These are phyloP conservation scores for Caenorhabditis virilis DNA, from an alignment of 2,888 invertebrate genomes.

Conservation along the genomic window DNA sequence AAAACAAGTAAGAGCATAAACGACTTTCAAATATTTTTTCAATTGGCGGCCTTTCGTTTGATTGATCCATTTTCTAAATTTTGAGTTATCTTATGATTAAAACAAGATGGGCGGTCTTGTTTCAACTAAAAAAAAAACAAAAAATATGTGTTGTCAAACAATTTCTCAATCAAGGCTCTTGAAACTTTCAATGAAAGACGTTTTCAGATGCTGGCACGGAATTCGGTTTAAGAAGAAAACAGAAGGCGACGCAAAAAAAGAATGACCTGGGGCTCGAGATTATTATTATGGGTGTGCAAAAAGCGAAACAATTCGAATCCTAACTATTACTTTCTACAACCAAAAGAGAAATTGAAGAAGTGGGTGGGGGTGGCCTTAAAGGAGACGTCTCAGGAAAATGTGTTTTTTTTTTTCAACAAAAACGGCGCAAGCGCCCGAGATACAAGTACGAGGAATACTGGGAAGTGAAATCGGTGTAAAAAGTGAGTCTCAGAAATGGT, in stretches of 20 bases:
- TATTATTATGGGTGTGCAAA: not conserved
- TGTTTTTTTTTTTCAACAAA: not conserved
- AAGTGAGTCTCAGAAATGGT: not conserved
- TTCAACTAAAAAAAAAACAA: not conserved
- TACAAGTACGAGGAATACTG: not conserved
- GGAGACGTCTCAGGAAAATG: not conserved
- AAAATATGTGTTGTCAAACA: not conserved
- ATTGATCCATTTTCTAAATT: no score
- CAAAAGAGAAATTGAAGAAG: not conserved
- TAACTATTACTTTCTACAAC: not conserved
- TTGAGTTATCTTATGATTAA: not conserved
- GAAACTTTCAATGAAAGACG: not conserved
- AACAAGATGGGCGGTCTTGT: conserved; percentile 3
- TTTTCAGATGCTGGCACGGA: not conserved
- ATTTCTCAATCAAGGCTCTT: not conserved
- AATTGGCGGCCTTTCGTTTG: no score
- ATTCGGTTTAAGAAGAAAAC: not conserved
- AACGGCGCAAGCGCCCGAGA: not conserved
- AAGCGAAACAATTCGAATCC: not conserved
- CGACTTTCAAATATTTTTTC: not conserved
- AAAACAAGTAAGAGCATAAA: not conserved
- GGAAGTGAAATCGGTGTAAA: conserved; percentile 1
- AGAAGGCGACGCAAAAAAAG: not conserved
- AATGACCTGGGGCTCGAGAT: not conserved
- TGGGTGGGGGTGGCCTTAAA: no score